Evolutionary conservation across 2,888 invertebrate genomes (phyloP).

Genomic region (Sarcophaga subvicina): DNA sequence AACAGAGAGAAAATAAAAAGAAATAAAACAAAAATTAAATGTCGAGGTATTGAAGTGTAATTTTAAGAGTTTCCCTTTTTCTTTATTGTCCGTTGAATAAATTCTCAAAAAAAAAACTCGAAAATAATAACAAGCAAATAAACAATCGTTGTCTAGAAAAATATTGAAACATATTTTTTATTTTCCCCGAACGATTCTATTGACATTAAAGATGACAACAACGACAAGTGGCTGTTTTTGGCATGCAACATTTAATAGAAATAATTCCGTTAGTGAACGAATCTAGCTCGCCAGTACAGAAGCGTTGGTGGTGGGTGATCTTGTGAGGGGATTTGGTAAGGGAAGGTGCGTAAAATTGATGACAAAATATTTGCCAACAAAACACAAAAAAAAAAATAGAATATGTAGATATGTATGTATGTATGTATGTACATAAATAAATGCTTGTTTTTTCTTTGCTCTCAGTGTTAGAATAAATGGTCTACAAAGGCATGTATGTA

Average conservation of each 20-base stretch:
- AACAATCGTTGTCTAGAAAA: neutral
- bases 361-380: conserved; percentile 18
- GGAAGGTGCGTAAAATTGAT: conserved; percentile 29
- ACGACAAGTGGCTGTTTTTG: conserved; percentile 30
- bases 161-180: neutral
- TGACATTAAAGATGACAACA: neutral
- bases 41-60: neutral
- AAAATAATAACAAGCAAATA: neutral
- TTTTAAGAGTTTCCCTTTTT: neutral
- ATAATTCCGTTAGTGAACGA: neutral
- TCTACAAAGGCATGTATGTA: too few species aligned
- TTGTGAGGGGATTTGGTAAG: neutral
- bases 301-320: neutral
- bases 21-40: neutral
- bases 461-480: too few species aligned
- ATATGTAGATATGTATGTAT: neutral
- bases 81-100: too few species aligned
- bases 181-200: neutral
- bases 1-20: neutral
- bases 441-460: too few species aligned
- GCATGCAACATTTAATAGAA: neutral
- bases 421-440: neutral
- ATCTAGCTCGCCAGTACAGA: neutral
- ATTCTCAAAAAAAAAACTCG: neutral
- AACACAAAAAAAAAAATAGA: neutral